phyloP scores from a whole-genome alignment of 2,113 vertebrate species.

The Odobenus rosmarus region DNA sequence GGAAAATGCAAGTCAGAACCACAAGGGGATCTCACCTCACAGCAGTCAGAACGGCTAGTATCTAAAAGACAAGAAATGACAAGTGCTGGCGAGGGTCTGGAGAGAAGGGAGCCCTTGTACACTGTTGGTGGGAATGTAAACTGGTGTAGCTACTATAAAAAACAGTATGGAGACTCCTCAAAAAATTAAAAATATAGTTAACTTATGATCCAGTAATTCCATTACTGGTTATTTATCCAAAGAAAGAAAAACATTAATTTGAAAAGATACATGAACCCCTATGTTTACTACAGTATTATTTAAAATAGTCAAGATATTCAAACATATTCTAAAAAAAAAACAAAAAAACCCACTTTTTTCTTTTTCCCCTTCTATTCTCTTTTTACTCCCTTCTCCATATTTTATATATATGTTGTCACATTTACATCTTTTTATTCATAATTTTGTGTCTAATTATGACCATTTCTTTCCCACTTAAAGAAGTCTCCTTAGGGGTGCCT shows the following conservation, averaged over 20 bases:
- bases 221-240: background rate
- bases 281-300: background rate
- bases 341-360: background rate
- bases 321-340: background rate
- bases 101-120: background rate
- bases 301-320: background rate
- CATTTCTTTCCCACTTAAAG: background rate
- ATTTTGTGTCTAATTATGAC: background rate
- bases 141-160: background rate
- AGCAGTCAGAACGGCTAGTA: background rate
- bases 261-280: background rate
- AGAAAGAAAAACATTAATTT: background rate
- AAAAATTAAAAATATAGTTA: background rate
- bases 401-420: background rate
- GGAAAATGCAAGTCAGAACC: background rate
- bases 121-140: background rate
- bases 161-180: background rate
- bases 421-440: background rate
- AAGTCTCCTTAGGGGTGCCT: background rate
- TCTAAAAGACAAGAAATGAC: background rate
- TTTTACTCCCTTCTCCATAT: background rate
- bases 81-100: background rate
- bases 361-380: background rate
- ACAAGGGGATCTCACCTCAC: background rate
- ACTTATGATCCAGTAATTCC: background rate